Base-by-base conservation (phyloP, 2,888 invertebrate genomes). In the Mythimna albipuncta region DNA sequence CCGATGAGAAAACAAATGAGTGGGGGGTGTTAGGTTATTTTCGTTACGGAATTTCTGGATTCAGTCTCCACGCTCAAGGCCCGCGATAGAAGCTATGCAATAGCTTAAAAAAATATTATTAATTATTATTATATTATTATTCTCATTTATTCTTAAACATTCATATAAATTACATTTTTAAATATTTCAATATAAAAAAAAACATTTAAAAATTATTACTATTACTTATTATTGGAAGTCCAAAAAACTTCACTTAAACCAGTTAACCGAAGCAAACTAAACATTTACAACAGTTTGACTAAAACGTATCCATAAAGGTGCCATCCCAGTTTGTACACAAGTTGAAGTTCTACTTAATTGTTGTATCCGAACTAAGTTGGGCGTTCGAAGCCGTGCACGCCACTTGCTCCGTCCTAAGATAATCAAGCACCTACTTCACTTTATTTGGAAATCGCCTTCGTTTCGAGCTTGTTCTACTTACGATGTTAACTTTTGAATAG, bases 341-440 rank as follows among this genome's bases (percentile, higher is more conserved):
- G 81, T 83, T 81, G 72, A 78, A 83, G 83, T 84, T 81, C 61
- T 63, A 84, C 83, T 85, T 89, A 87, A 89, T 87, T 87, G 90
- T 89, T 87, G 86, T 85, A 85, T 84, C 82, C 47, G 26, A 82
- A 72, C 61, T 77, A 72, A 80, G 76, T 82, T 83, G 65, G 68
- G 69, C 75, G 76, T 70, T 84, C 68, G 52, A 76, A 75, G 72
- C 74, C 82, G 84, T 79, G 77, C 58, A 72, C 73, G 79, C 76
- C 81, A 79, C 80, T 85, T 82, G 72, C 71, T 66, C 58, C 63
- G 75, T 73, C 64, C 66, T 63, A 69, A 82, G 78, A 84, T 86
- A 86, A 87, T 86, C 83, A 74, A 81, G 77, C 69, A 71, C 65
- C 77, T 81, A 72, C 81, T 75, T 70, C 57, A 70, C 68, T 58